Evolutionary conservation across 2,797 vertebrate genomes (phyloP).

Genomic region (Ptychobarbus kaznakovi): DNA sequence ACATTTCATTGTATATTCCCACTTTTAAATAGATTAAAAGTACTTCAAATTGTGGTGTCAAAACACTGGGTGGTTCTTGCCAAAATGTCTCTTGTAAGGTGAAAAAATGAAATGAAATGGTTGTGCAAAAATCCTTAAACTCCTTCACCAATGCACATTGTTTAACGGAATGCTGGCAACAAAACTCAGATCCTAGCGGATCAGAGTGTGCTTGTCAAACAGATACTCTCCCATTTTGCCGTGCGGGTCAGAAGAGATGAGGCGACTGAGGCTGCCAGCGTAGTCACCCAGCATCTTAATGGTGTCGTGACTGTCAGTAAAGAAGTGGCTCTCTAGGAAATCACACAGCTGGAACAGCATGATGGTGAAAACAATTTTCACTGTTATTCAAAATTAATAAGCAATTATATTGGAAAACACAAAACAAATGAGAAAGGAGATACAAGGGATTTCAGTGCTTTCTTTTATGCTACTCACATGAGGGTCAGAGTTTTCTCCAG

Average conservation of each 20-base stretch:
- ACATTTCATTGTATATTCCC: neutral
- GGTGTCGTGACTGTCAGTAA: constrained; percentile 75
- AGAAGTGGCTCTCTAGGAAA: constrained; percentile 76
- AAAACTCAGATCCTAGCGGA: neutral
- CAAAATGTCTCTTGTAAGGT: neutral
- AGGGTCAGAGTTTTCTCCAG: constrained; percentile 67
- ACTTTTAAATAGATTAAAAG: neutral
- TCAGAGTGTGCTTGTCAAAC: constrained; percentile 80
- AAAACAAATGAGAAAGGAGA: neutral
- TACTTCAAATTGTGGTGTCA: neutral
- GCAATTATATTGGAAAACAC: neutral
- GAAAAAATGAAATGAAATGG: neutral
- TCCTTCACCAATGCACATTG: neutral
- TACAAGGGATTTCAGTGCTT: neutral
- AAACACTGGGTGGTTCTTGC: neutral
- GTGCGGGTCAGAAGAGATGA: constrained; percentile 66
- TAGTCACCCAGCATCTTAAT: constrained; percentile 80
- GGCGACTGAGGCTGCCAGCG: constrained; percentile 70
- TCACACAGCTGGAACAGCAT: constrained; percentile 72
- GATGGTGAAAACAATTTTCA: neutral
- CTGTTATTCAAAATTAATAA: neutral
- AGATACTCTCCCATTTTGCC: constrained; percentile 80
- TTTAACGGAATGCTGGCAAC: neutral
- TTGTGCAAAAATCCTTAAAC: neutral
- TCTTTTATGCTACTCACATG: constrained; percentile 69